phyloP scores from a whole-genome alignment of 2,113 vertebrate species.

The Pteronura brasiliensis region DNA sequence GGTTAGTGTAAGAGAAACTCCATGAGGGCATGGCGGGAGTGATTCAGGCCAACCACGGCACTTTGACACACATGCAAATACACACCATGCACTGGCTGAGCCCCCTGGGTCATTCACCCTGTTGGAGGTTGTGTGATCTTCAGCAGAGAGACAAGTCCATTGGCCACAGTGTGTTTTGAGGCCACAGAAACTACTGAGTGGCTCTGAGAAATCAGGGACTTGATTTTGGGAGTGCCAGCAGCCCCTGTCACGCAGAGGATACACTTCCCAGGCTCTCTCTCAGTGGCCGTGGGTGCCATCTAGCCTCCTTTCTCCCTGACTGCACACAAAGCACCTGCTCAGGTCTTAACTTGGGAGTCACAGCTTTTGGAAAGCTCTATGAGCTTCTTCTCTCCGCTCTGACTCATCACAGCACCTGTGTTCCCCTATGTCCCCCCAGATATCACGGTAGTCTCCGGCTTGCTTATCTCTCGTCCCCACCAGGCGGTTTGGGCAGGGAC shows the following conservation, averaged over 20 bases:
- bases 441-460: no score
- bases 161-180: neutral
- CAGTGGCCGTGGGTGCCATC: neutral
- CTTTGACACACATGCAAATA: constrained; percentile 7
- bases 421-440: no score
- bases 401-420: no score
- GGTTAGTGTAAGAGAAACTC: constrained; percentile 74
- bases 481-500: no score
- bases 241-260: neutral
- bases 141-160: neutral
- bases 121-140: neutral
- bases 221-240: neutral
- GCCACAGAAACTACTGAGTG: neutral
- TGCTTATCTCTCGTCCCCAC: no score
- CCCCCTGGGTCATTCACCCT: neutral
- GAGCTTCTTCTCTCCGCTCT: no score
- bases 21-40: neutral
- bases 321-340: neutral
- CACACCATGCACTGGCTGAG: constrained; percentile 35
- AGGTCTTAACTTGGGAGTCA: no score
- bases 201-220: neutral
- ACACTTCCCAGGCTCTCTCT: neutral
- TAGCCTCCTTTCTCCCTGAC: neutral
- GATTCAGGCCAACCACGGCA: neutral
- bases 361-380: no score